A percentile compares a stretch with the other conserved stretches of the same genome.
Evolutionary conservation across 2,888 invertebrate genomes (phyloP).

Genomic region (Epinotia brunnichana): DNA sequence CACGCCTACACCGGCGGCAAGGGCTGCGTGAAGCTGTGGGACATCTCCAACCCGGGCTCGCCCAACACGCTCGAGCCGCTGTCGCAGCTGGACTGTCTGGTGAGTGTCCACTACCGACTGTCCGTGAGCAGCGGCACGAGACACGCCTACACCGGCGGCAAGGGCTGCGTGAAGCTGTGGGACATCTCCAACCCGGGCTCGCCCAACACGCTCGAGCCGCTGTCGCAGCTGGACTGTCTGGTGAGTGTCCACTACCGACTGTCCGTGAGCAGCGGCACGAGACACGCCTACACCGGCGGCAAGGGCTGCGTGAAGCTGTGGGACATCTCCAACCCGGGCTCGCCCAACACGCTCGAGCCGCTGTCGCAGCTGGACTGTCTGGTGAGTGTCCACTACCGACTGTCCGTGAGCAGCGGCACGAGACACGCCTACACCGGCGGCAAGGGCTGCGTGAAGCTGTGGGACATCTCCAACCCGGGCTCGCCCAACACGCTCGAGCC

Average conservation of each 20-base stretch:
- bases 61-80: constrained; percentile 94
- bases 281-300: constrained; percentile 98
- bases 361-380: constrained; percentile 95
- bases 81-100: constrained; percentile 95
- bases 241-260: constrained; percentile 83
- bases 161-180: constrained; percentile 99
- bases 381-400: constrained; percentile 78
- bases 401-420: constrained; percentile 88
- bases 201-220: constrained; percentile 93
- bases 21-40: constrained; percentile 98
- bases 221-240: constrained; percentile 95
- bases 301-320: constrained; percentile 99
- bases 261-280: constrained; percentile 87
- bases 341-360: constrained; percentile 93
- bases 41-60: constrained; percentile 93
- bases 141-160: constrained; percentile 99
- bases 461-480: constrained; percentile 95
- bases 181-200: constrained; percentile 94
- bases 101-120: constrained; percentile 80
- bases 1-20: constrained; percentile 99
- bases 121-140: constrained; percentile 88
- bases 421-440: constrained; percentile 99
- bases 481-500: constrained; percentile 94
- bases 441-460: constrained; percentile 98
- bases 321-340: constrained; percentile 95